These are phyloP conservation scores for Clytia hemisphaerica DNA, from an alignment of 30 jellyfish, hydroid and myxozoan species.

Conservation along the genomic window DNA sequence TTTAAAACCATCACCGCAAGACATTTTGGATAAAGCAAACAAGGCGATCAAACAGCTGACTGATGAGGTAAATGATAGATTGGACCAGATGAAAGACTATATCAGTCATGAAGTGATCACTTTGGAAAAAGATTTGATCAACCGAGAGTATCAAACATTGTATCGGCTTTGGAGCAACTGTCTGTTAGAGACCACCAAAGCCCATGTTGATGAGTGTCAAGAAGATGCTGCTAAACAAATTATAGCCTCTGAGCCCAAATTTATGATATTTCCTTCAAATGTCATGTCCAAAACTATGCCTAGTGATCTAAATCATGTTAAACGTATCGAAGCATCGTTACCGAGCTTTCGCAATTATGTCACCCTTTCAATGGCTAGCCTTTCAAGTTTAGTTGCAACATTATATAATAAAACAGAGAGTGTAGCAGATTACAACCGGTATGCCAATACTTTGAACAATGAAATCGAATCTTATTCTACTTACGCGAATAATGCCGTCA, in stretches of 20 bases:
- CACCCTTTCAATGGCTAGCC: too few relatives aligned
- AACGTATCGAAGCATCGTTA: constrained; percentile 15
- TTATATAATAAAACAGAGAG: too few relatives aligned
- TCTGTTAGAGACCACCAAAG: background rate
- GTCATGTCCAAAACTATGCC: too few relatives aligned
- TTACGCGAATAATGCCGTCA: too few relatives aligned
- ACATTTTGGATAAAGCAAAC: constrained; percentile 15
- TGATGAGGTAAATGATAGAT: background rate
- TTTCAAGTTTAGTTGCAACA: too few relatives aligned
- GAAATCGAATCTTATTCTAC: too few relatives aligned
- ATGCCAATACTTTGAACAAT: too few relatives aligned
- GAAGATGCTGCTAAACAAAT: too few relatives aligned
- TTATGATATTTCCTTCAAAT: constrained; percentile 3
- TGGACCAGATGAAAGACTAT: constrained; percentile 8
- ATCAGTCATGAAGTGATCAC: background rate
- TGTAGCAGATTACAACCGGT: too few relatives aligned
- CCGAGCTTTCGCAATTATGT: constrained; percentile 17
- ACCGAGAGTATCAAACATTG: constrained; percentile 11
- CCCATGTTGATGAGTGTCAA: background rate
- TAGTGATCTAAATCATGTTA: constrained; percentile 1
- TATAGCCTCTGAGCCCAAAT: constrained; percentile 9
- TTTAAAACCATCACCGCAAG: constrained; percentile 17
- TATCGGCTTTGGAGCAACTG: background rate
- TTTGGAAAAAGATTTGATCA: constrained; percentile 24
- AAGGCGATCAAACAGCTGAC: constrained; percentile 16